These are phyloP conservation scores for Heliconius nattereri DNA, from an alignment of 1,140 invertebrate genomes.

Conservation along the genomic window DNA sequence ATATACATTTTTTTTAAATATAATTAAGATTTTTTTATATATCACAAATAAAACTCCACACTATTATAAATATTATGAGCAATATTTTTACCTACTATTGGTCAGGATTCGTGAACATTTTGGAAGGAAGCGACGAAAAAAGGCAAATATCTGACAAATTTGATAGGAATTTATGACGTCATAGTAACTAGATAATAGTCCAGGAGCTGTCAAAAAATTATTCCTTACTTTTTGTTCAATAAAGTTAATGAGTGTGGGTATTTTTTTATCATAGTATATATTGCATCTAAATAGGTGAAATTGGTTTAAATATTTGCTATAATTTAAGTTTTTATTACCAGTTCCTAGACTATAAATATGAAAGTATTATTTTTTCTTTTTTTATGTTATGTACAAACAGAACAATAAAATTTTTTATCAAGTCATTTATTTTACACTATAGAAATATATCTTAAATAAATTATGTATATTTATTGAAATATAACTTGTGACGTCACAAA, in stretches of 20 bases:
- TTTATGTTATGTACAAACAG: not conserved
- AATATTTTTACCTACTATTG: conserved; percentile 74
- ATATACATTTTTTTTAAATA: conserved; percentile 57
- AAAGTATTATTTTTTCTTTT: not conserved
- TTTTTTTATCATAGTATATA: too few relatives aligned
- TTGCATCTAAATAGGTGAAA: not conserved
- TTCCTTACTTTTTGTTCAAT: not conserved
- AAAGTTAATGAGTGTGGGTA: not conserved
- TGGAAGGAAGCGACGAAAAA: conserved; percentile 26
- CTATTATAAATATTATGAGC: conserved; percentile 67
- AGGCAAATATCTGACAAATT: conserved; percentile 1
- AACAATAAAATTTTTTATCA: not conserved
- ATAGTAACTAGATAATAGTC: not conserved
- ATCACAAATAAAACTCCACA: conserved; percentile 76
- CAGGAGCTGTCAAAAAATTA: not conserved
- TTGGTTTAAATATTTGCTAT: not conserved
- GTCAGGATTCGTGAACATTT: conserved; percentile 59
- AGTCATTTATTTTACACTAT: not conserved
- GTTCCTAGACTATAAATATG: not conserved
- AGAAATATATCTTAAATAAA: conserved; percentile 9
- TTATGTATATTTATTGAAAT: not conserved
- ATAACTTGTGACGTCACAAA: conserved; percentile 17
- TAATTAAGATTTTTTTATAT: conserved; percentile 57
- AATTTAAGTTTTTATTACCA: not conserved
- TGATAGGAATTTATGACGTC: conserved; percentile 17